phyloP scores from a whole-genome alignment of 92 coral and sea anemone genomes.

The Phenganax subtilis region DNA sequence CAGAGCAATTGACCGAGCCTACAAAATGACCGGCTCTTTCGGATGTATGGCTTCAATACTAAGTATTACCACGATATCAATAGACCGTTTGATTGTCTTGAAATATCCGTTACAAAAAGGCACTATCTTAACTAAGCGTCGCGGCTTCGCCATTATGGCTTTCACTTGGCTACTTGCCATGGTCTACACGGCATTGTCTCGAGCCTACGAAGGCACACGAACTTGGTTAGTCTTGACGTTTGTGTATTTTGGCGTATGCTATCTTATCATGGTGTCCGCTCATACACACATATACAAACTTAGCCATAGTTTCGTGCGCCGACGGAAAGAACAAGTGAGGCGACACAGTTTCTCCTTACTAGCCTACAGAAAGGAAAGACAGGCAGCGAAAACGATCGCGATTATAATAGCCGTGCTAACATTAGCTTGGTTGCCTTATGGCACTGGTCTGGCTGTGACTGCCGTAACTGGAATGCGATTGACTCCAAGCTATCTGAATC shows the following conservation, averaged over 20 bases:
- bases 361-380: conserved; percentile 57
- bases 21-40: background rate
- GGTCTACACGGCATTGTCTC: conserved; percentile 19
- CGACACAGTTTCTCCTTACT: conserved; percentile 23
- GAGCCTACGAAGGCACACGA: background rate
- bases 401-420: conserved; percentile 75
- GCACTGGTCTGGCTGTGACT: conserved; percentile 46
- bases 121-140: conserved; percentile 66
- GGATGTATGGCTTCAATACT: conserved; percentile 75
- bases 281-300: conserved; percentile 24
- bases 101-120: conserved; percentile 77
- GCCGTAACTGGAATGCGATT: conserved; percentile 12
- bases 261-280: conserved; percentile 20
- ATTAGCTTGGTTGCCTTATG: conserved; percentile 78
- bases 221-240: conserved; percentile 19
- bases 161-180: conserved; percentile 65
- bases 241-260: conserved; percentile 23
- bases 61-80: conserved; percentile 71
- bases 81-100: conserved; percentile 87
- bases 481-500: background rate
- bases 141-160: conserved; percentile 60
- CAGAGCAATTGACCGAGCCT: background rate
- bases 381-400: conserved; percentile 88
- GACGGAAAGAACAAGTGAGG: conserved; percentile 23
- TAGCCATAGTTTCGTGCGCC: conserved; percentile 28